phyloP scores from a whole-genome alignment of 2,797 vertebrate species.

The Glossophaga mutica region DNA sequence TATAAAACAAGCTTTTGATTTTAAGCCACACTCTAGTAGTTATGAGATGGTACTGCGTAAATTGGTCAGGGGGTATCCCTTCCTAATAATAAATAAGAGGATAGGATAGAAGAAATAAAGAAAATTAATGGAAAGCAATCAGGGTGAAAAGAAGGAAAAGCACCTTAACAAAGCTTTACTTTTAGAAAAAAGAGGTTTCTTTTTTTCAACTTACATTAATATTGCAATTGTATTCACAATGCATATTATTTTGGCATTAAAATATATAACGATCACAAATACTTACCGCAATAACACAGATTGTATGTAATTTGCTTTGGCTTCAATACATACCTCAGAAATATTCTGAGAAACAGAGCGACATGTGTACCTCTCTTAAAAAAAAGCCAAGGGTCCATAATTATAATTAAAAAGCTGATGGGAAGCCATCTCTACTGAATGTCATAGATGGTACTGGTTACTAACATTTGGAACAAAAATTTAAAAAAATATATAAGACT shows the following conservation, averaged over 20 bases:
- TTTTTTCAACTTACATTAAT: background rate
- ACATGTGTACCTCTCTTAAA: background rate
- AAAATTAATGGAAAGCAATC: constrained; percentile 10
- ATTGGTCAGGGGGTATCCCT: background rate
- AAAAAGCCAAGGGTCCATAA: background rate
- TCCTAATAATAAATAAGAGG: constrained; percentile 35
- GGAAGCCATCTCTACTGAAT: background rate
- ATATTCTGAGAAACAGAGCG: background rate
- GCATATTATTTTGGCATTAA: background rate
- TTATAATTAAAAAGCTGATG: background rate
- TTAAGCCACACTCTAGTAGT: constrained; percentile 56
- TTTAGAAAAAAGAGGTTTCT: constrained; percentile 27
- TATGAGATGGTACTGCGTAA: background rate
- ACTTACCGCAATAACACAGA: background rate
- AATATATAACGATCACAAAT: background rate
- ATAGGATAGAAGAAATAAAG: constrained; percentile 49
- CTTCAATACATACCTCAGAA: background rate
- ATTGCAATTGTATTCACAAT: background rate
- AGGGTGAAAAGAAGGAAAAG: constrained; percentile 38
- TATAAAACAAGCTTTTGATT: constrained; percentile 55
- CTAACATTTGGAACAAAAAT: background rate
- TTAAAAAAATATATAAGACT: background rate
- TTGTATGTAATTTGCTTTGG: background rate
- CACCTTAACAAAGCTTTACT: background rate
- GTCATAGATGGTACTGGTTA: background rate